Evolutionary conservation across 2,797 vertebrate genomes (phyloP).

Genomic region (Cynopterus sphinx): DNA sequence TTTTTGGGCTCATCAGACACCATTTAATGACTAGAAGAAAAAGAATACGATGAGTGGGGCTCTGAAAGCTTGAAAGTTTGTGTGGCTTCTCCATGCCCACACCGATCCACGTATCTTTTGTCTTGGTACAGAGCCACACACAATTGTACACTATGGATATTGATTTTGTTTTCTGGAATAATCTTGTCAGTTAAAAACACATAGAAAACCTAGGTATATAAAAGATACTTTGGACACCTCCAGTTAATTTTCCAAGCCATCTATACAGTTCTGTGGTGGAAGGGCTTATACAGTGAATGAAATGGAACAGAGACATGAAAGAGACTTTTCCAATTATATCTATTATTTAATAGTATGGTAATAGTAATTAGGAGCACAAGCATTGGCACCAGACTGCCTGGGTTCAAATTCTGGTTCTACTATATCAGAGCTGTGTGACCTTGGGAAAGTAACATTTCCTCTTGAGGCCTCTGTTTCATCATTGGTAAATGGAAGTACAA

Average conservation of each 20-base stretch:
- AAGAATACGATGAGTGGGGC: background rate
- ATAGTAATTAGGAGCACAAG: slow-evolving; percentile 12
- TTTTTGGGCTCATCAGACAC: background rate
- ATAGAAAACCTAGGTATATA: background rate
- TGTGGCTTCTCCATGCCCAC: background rate
- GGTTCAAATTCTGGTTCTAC: slow-evolving; percentile 7
- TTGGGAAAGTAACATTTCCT: slow-evolving; percentile 20
- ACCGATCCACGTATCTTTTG: background rate
- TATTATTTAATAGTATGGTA: background rate
- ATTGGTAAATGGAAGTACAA: background rate
- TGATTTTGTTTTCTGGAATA: slow-evolving; percentile 23
- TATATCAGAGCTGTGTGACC: background rate
- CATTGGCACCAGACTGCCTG: background rate
- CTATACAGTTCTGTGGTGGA: background rate
- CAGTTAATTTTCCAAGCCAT: slow-evolving; percentile 2
- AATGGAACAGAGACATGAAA: background rate
- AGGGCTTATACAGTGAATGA: background rate
- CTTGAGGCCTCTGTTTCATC: background rate
- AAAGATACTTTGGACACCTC: background rate
- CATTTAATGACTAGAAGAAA: slow-evolving; percentile 16
- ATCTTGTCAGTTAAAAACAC: slow-evolving; percentile 26
- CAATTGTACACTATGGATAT: background rate
- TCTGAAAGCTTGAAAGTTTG: slow-evolving; percentile 2
- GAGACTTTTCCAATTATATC: background rate
- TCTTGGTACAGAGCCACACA: slow-evolving; percentile 16